These are phyloP conservation scores for Champsocephalus gunnari DNA, from an alignment of 2,797 vertebrate species.

Conservation along the genomic window DNA sequence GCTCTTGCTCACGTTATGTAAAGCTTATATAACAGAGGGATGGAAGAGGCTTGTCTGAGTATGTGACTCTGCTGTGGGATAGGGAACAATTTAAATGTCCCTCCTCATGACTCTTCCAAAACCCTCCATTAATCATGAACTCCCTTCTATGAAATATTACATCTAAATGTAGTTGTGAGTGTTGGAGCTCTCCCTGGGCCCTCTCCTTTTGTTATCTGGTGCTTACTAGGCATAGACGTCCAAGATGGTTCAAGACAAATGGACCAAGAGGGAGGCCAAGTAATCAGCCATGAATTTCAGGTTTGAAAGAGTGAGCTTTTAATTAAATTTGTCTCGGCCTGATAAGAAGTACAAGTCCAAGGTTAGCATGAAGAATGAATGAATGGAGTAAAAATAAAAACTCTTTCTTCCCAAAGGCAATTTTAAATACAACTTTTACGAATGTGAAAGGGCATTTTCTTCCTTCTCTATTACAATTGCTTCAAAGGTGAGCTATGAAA, in stretches of 20 bases:
- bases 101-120: slow-evolving; percentile 62
- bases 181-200: slow-evolving; percentile 47
- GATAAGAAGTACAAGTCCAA: slow-evolving; percentile 71
- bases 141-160: slow-evolving; percentile 73
- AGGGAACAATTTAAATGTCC: slow-evolving; percentile 67
- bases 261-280: slow-evolving; percentile 70
- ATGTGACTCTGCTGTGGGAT: slow-evolving; percentile 54
- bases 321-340: slow-evolving; percentile 77
- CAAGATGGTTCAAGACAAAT: slow-evolving; percentile 74
- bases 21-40: slow-evolving; percentile 71
- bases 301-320: slow-evolving; percentile 72
- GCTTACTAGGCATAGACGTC: slow-evolving; percentile 63
- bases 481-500: slow-evolving; percentile 10
- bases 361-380: slow-evolving; percentile 67
- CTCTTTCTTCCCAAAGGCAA: slow-evolving; percentile 24
- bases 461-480: slow-evolving; percentile 12
- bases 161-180: slow-evolving; percentile 55
- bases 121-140: slow-evolving; percentile 75
- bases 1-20: slow-evolving; percentile 63
- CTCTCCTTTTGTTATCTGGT: slow-evolving; percentile 62
- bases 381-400: slow-evolving; percentile 51
- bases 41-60: slow-evolving; percentile 49
- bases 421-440: slow-evolving; percentile 14
- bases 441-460: slow-evolving; percentile 15
- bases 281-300: slow-evolving; percentile 75